Conservation (phyloP, 2,888 invertebrate genomes). For the Spisula solida region DNA sequence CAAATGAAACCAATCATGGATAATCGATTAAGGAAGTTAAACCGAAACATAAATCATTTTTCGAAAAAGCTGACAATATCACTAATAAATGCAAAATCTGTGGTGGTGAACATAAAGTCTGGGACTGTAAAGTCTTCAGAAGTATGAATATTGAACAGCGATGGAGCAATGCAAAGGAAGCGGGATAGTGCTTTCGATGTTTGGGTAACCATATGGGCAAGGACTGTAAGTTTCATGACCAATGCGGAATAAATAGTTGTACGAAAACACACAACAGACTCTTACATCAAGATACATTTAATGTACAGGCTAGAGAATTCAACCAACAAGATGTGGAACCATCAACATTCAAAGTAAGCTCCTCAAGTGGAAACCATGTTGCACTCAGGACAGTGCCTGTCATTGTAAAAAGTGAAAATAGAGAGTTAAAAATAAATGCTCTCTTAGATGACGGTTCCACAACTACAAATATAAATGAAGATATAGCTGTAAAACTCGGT, state of each 20-base stretch:
- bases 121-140: constrained; percentile 26
- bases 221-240: constrained; percentile 1
- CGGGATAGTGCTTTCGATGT: constrained; percentile 49
- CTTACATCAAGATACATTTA: constrained; percentile 20
- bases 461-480: constrained; percentile 34
- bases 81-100: background rate
- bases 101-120: constrained; percentile 36
- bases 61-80: too few species aligned
- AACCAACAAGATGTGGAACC: background rate
- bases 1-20: too few species aligned
- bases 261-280: constrained; percentile 41
- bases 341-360: background rate
- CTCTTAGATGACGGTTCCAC: constrained; percentile 44
- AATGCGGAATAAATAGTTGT: constrained; percentile 39
- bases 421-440: constrained; percentile 35
- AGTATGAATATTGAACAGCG: constrained; percentile 31
- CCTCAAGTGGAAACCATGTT: background rate
- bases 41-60: too few species aligned
- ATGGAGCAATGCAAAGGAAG: constrained; percentile 48
- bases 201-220: constrained; percentile 41
- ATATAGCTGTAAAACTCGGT: constrained; percentile 35
- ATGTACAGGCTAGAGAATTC: background rate
- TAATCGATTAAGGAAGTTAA: too few species aligned
- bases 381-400: constrained; percentile 44
- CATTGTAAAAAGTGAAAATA: background rate